Conservation (phyloP, 2,888 invertebrate genomes). For the Drosophila anomalata region DNA sequence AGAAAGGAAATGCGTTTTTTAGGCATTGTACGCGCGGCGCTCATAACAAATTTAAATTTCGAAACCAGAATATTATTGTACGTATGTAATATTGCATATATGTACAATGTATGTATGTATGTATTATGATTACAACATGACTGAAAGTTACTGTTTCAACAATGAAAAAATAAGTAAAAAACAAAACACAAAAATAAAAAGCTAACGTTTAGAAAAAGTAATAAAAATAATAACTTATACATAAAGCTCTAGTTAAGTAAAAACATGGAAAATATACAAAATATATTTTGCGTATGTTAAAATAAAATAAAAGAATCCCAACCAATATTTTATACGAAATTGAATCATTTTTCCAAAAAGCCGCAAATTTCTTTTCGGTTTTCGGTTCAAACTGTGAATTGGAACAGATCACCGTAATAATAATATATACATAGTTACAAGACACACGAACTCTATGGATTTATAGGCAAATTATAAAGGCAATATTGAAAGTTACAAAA, state of each 20-base stretch:
- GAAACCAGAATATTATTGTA: constrained; percentile 58
- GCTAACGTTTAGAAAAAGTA: constrained; percentile 47
- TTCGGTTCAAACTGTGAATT: constrained; percentile 29
- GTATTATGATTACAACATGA: constrained; percentile 75
- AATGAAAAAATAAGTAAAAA: constrained; percentile 43
- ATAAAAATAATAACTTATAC: constrained; percentile 52
- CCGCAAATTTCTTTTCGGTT: constrained; percentile 36
- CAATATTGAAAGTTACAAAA: constrained; percentile 59
- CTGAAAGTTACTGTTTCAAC: constrained; percentile 79
- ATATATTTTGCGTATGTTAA: constrained; percentile 83
- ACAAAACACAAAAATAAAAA: constrained; percentile 34
- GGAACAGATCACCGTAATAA: constrained; percentile 20
- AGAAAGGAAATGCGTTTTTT: constrained; percentile 69
- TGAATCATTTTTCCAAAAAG: constrained; percentile 36
- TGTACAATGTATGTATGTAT: constrained; percentile 28
- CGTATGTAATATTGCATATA: constrained; percentile 64
- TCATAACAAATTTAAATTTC: constrained; percentile 57
- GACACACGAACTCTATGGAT: constrained; percentile 47
- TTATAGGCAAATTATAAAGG: constrained; percentile 61
- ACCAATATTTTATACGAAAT: constrained; percentile 73
- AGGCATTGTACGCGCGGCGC: constrained; percentile 69
- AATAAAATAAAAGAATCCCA: constrained; percentile 56
- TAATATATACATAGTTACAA: constrained; percentile 48
- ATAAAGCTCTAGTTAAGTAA: constrained; percentile 57
- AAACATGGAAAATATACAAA: constrained; percentile 65